Base-by-base conservation (phyloP, 2,797 vertebrate genomes). In the Trichosurus vulpecula region DNA sequence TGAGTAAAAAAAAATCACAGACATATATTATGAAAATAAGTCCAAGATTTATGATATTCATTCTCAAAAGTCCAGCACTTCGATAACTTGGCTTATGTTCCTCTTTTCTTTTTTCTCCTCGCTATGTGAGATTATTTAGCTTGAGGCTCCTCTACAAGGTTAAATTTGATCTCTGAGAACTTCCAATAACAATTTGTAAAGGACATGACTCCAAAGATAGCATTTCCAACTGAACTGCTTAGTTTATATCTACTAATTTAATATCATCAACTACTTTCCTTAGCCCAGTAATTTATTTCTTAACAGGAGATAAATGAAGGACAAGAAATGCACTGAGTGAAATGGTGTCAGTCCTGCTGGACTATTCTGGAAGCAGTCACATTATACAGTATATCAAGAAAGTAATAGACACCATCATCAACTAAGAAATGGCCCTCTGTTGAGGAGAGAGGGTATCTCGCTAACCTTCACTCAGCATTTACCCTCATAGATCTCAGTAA, bases 151-250 rank as follows among this genome's bases (percentile, higher is more conserved):
- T 92, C 0, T 96, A 30, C 92, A 92, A 95, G 54, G 58, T 96
- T 97, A 97, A 97, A 95, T 96, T 27, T 27, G n/a, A 55, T 97
- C 98, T 98, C 92, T 98, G 96, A 97, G 89, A 97, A 94, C 94
- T 96, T 97, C 51, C 91, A 96, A 31, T 94, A 96, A 94, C 93
- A 96, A 95, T 54, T 96, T 97, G 74, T 91, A 96, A 97, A 97
- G 94, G 29, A 55, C 92, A 93, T n/a, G 9, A 94, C 14, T 96
- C 95, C 96, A 96, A 52, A 95, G 27, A 16, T 96, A 91, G 90
- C 89, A 54, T 91, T 97, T 56, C 93, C 91, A 96, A 35, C n/a
- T 53, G 54, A 61, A 97, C 90, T 90, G 0, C 58, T 97, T 97
- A 90, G 55, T 95, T 96, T 95, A 93, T 95, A 91, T 96, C 0